Percentiles rank a stretch among this genome's conserved stretches.
These are phyloP conservation scores for Diplodus sargus DNA, from an alignment of 2,797 vertebrate genomes.

Conservation along the genomic window DNA sequence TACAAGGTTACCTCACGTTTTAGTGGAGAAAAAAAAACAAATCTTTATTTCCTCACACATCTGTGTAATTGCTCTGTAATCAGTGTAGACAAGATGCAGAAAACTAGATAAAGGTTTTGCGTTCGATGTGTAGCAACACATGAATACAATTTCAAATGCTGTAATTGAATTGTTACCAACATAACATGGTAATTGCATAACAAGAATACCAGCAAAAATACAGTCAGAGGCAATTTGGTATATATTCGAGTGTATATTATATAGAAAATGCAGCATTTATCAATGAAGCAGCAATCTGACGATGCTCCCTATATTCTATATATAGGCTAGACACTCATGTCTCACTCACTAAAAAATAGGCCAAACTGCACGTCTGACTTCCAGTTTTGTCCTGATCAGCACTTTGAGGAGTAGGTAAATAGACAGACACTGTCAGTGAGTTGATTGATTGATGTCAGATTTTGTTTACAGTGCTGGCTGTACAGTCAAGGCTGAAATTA, in stretches of 20 bases:
- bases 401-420: constrained; percentile 49
- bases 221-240: not conserved
- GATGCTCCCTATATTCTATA: not conserved
- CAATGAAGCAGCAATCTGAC: not conserved
- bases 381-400: constrained; percentile 59
- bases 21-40: constrained; percentile 29
- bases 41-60: constrained; percentile 62
- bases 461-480: constrained; percentile 50
- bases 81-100: constrained; percentile 65
- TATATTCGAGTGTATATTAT: not conserved
- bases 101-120: constrained; percentile 63
- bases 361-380: constrained; percentile 24
- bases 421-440: constrained; percentile 48
- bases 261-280: constrained; percentile 6
- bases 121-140: constrained; percentile 51
- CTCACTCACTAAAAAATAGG: constrained; percentile 41
- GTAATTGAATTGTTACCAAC: constrained; percentile 62
- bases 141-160: constrained; percentile 65
- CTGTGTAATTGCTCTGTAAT: constrained; percentile 68
- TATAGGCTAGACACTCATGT: constrained; percentile 12
- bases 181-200: constrained; percentile 61
- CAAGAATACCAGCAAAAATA: constrained; percentile 10
- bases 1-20: constrained; percentile 51
- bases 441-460: constrained; percentile 63
- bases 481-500: constrained; percentile 26